Evolutionary conservation across 1,140 invertebrate genomes (phyloP).

Genomic region (Chionoecetes opilio): DNA sequence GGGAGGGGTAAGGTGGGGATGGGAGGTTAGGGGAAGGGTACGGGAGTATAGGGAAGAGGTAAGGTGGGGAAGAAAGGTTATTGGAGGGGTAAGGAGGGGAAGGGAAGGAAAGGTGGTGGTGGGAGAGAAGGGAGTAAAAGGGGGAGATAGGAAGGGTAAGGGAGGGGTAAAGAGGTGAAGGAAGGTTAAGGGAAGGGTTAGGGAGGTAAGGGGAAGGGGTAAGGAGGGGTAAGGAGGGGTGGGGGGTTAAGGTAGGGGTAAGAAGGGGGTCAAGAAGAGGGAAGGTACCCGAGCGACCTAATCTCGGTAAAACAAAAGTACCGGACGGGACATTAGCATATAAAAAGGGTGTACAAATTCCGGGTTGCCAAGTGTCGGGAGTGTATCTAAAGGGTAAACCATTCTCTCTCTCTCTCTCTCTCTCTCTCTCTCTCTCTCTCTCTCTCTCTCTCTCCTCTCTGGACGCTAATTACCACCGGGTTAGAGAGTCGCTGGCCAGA

Average conservation of each 20-base stretch:
- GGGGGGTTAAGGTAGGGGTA: neutral
- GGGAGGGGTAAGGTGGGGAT: no score
- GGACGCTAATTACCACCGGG: conserved; percentile 19
- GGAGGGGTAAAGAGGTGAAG: neutral
- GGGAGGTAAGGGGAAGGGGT: neutral
- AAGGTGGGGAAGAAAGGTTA: no score
- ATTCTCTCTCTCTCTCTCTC: conserved; percentile 47
- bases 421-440: conserved; percentile 52
- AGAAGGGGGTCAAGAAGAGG: neutral
- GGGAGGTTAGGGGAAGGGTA: no score
- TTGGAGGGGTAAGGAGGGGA: neutral
- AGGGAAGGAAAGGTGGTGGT: neutral
- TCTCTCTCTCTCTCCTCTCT: conserved; percentile 49
- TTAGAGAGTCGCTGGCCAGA: neutral
- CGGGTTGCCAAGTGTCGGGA: neutral
- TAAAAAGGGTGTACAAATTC: conserved; percentile 20
- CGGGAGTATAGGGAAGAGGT: no score
- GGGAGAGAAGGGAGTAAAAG: neutral
- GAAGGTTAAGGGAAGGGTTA: neutral
- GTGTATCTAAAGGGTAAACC: neutral
- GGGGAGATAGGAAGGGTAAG: neutral
- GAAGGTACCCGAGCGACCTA: neutral
- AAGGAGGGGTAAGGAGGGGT: neutral
- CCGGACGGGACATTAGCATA: neutral
- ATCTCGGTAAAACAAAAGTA: neutral